A percentile compares a stretch with the other conserved stretches of the same genome.
Evolutionary conservation across 2,113 vertebrate genomes (phyloP).

Genomic region (Podiceps cristatus): DNA sequence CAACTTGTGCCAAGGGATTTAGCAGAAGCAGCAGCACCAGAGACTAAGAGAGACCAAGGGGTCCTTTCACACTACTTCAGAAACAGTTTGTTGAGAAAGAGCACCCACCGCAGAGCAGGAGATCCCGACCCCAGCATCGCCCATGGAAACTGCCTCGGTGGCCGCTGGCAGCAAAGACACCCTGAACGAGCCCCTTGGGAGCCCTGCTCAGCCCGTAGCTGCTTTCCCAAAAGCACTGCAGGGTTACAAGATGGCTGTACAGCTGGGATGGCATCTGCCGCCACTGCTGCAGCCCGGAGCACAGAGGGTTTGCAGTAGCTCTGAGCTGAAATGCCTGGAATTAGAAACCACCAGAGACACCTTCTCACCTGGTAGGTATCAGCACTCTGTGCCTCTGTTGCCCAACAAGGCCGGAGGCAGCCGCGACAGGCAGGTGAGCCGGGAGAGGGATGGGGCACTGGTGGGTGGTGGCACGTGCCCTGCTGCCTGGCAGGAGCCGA

Average conservation of each 20-base stretch:
- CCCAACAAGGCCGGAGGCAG: background rate
- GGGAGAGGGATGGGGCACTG: background rate
- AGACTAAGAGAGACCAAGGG: background rate
- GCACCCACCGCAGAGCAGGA: background rate
- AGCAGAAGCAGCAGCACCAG: background rate
- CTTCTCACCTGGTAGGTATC: background rate
- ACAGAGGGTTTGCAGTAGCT: background rate
- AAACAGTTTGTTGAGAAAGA: background rate
- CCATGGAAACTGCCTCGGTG: background rate
- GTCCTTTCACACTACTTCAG: background rate
- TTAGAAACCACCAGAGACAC: background rate
- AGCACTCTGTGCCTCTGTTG: background rate
- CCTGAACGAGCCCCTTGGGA: background rate
- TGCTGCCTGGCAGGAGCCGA: background rate
- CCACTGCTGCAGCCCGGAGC: background rate
- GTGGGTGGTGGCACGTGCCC: background rate
- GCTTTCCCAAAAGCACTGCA: background rate
- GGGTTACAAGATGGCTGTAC: background rate
- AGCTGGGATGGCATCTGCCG: background rate
- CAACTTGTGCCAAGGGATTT: background rate
- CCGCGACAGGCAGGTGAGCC: accelerated
- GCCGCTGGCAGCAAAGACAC: background rate
- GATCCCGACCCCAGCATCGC: background rate
- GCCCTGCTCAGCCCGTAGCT: background rate
- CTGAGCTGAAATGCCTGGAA: background rate